Evolutionary conservation across 1,140 invertebrate genomes (phyloP), one percentile per base, ranked within the genome.

Genomic region (Drosophila burlai): DNA sequence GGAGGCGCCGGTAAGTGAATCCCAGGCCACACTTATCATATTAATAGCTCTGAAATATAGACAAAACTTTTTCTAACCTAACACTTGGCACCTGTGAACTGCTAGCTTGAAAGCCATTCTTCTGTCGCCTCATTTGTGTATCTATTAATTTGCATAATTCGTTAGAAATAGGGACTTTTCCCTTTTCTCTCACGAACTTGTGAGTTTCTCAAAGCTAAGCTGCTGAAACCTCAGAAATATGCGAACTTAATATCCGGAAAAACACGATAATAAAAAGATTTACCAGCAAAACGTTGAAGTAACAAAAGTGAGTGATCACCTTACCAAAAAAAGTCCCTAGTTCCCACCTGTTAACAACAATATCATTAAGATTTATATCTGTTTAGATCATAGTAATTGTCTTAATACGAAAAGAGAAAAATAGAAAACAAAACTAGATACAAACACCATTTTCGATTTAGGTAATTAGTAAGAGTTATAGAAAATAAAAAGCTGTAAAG

Each of bases 1-100:
- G 46, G 96, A 97, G 93, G 96, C 96, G 65, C 96, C 96, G 4
- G 96, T 97, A 93, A 94, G 94, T 89, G 40, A 47, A 64, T 81
- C 68, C 45, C 47, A 38, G 50, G 62, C 50, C 55, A 34, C 64
- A 46, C 49, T 38, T 26, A 66, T 21, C 21, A 21, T 21, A 21
- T 68, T 40, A 73, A 61, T 69, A 34, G 38, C 54, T 46, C 34
- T 67, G 18, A 57, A 40, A 47, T 74, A 49, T 40, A 55, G 21
- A 15, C 26, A 58, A 49, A 11, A n/a, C 3, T 34, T 21, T 21
- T 43, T 21, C 29, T 26, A 40, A 24, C 54, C 18, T 16, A 40
- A 16, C 34, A 40, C 52, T 38, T 55, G 52, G 52, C 66, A 52
- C n/a, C 38, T 50, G 36, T 6, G 1, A 42, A 18, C 16, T 13